These are phyloP conservation scores for Prunella strophiata DNA, from an alignment of 2,797 vertebrate genomes.

Conservation along the genomic window DNA sequence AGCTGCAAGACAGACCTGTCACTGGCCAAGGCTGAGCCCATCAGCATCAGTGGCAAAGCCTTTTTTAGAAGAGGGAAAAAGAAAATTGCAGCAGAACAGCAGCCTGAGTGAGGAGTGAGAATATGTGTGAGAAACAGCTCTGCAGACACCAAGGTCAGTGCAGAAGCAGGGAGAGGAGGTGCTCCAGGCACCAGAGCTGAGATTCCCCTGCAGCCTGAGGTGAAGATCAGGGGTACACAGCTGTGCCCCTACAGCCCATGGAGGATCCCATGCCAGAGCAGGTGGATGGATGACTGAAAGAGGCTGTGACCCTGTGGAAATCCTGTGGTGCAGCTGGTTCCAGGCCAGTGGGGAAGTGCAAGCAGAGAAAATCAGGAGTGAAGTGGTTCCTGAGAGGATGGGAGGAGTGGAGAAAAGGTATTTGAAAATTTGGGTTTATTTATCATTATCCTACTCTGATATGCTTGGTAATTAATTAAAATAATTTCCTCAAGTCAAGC, in stretches of 20 bases:
- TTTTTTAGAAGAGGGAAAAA: background rate
- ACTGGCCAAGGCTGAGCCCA: background rate
- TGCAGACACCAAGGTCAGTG: background rate
- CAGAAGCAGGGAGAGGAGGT: background rate
- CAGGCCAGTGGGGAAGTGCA: background rate
- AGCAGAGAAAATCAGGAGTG: background rate
- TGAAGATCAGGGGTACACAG: background rate
- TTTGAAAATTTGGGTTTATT: background rate
- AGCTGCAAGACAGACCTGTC: rapidly evolving
- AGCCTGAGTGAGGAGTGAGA: background rate
- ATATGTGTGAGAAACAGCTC: background rate
- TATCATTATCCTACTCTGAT: background rate
- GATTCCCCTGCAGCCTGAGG: background rate
- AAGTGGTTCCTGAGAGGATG: background rate
- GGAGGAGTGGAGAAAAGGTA: background rate
- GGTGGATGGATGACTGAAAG: background rate
- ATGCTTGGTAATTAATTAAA: background rate
- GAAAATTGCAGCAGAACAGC: background rate
- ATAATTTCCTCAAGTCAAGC: background rate
- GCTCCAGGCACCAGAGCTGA: background rate
- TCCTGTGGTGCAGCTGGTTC: rapidly evolving
- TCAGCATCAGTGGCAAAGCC: background rate
- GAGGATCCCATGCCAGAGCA: background rate
- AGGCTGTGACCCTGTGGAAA: background rate
- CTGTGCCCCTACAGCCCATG: background rate